Percentiles rank a stretch among this genome's conserved stretches.
Evolutionary conservation across 2,113 vertebrate genomes (phyloP).

Genomic region (Tenrec ecaudatus): DNA sequence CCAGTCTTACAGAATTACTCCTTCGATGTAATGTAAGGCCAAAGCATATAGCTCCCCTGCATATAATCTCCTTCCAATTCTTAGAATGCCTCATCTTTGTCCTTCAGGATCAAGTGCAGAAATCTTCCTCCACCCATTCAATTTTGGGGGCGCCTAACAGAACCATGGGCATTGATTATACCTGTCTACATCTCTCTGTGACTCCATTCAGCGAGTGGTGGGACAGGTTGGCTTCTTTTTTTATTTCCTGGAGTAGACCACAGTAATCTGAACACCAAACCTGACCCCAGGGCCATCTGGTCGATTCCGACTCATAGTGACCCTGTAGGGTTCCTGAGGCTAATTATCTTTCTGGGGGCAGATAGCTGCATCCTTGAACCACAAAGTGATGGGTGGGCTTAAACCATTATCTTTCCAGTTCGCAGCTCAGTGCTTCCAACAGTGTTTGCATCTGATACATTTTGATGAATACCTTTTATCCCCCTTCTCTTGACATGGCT

Average conservation of each 20-base stretch:
- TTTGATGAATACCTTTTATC: neutral
- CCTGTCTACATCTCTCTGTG: neutral
- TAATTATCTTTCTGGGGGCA: too few relatives aligned
- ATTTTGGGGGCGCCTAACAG: neutral
- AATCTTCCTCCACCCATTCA: neutral
- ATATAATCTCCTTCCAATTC: neutral
- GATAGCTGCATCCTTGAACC: too few relatives aligned
- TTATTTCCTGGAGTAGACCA: neutral
- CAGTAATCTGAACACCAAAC: neutral
- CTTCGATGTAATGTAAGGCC: neutral
- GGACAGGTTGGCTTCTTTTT: neutral
- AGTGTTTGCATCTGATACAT: neutral
- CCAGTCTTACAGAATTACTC: neutral
- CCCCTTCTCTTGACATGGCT: neutral
- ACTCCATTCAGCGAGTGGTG: fast-evolving
- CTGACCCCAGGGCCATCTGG: too few relatives aligned
- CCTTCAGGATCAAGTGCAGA: neutral
- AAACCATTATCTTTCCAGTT: too few relatives aligned
- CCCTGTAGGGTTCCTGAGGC: too few relatives aligned
- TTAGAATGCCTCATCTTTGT: neutral
- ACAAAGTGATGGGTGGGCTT: too few relatives aligned
- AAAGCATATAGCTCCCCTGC: neutral
- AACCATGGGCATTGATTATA: neutral
- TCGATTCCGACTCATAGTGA: too few relatives aligned
- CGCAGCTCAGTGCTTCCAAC: too few relatives aligned